A percentile compares a stretch with the other conserved stretches of the same genome.
phyloP scores from a whole-genome alignment of 2,888 invertebrate genomes.

The Xestia c-nigrum region DNA sequence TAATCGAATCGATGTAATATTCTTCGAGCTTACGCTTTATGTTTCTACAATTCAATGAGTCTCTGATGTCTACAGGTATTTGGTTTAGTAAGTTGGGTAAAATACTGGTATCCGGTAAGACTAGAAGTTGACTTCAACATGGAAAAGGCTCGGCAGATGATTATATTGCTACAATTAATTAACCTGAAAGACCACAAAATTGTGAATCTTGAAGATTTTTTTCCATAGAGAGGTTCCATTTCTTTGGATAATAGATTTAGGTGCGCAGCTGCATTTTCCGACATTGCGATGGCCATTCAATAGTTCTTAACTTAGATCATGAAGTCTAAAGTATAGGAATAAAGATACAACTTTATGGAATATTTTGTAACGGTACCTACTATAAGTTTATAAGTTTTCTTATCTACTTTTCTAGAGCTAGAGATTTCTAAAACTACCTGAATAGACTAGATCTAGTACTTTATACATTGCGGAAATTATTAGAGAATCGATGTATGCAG shows the following conservation, averaged over 20 bases:
- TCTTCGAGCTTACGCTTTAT: too few species aligned
- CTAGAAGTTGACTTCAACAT: too few species aligned
- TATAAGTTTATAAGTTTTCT: constrained; percentile 3
- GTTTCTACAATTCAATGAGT: too few species aligned
- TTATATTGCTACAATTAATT: neutral
- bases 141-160: too few species aligned
- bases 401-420: constrained; percentile 9
- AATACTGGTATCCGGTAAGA: too few species aligned
- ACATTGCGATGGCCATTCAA: neutral
- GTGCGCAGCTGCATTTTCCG: neutral
- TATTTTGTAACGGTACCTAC: neutral
- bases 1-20: too few species aligned
- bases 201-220: too few species aligned
- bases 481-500: constrained; percentile 6
- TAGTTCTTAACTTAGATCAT: constrained; percentile 5
- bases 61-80: too few species aligned
- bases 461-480: neutral
- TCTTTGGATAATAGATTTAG: neutral
- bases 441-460: neutral
- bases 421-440: neutral
- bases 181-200: neutral
- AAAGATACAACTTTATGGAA: constrained; percentile 31
- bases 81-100: too few species aligned
- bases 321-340: constrained; percentile 15
- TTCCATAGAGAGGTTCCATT: too few species aligned